These are phyloP conservation scores for Lipophrys pholis DNA, from an alignment of 2,113 vertebrate species.

Conservation along the genomic window DNA sequence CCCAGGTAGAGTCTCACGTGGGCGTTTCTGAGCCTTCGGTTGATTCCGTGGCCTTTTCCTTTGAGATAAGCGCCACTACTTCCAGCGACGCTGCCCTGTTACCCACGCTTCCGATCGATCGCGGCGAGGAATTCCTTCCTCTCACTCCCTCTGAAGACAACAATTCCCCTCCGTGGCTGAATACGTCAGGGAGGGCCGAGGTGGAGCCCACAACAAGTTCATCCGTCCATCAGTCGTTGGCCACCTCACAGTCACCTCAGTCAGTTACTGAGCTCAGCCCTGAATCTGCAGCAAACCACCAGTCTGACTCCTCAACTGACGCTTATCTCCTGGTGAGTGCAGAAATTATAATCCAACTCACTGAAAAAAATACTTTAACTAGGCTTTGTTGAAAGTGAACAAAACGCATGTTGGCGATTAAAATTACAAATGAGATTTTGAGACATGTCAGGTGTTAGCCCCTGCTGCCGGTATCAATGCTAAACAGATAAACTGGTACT, in stretches of 20 bases:
- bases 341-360: not conserved
- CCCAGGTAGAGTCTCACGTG: conserved; percentile 27
- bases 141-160: conserved; percentile 27
- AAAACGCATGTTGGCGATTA: too few relatives aligned
- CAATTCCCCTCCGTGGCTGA: conserved; percentile 24
- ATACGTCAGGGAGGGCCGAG: conserved; percentile 41
- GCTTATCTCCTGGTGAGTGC: conserved; percentile 87
- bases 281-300: conserved; percentile 79
- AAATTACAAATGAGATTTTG: too few relatives aligned
- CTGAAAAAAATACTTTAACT: too few relatives aligned
- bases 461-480: too few relatives aligned
- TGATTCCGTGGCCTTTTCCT: conserved; percentile 44
- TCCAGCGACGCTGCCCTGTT: conserved; percentile 37
- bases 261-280: conserved; percentile 69
- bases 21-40: conserved; percentile 39
- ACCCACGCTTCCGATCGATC: conserved; percentile 6
- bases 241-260: conserved; percentile 56
- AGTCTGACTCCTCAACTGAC: conserved; percentile 85
- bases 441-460: too few relatives aligned
- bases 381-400: too few relatives aligned
- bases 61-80: conserved; percentile 43
- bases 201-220: conserved; percentile 84
- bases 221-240: not conserved
- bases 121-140: conserved; percentile 16
- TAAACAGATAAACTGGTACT: too few relatives aligned